These are phyloP conservation scores for Babyrousa celebensis DNA, from an alignment of 2,797 vertebrate genomes.

Conservation along the genomic window DNA sequence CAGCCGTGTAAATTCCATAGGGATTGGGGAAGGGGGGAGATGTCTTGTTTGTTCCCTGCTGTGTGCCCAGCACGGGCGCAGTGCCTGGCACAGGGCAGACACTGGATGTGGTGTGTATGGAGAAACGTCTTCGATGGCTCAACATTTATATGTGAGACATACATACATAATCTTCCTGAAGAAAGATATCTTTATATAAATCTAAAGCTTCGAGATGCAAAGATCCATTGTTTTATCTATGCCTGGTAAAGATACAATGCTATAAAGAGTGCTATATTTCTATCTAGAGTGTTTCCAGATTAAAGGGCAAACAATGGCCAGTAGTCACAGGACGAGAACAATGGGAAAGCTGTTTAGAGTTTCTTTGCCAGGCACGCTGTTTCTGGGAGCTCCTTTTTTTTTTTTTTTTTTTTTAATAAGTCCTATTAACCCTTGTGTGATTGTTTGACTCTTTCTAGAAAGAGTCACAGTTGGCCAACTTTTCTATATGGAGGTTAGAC, in stretches of 20 bases:
- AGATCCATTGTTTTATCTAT: conserved; percentile 75
- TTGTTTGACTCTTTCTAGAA: conserved; percentile 30
- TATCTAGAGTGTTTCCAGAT: conserved; percentile 79
- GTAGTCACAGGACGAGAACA: conserved; percentile 83
- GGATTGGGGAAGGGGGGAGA: background rate
- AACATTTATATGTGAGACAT: conserved; percentile 31
- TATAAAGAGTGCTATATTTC: conserved; percentile 79
- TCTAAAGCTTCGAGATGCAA: conserved; percentile 52
- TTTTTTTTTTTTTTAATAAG: background rate
- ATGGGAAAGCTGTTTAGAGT: conserved; percentile 81
- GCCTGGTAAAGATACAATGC: conserved; percentile 73
- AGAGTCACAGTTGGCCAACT: background rate
- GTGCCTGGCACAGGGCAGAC: conserved; percentile 79
- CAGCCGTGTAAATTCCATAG: background rate
- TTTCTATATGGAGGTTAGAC: background rate
- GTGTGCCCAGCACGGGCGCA: background rate
- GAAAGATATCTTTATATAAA: conserved; percentile 79
- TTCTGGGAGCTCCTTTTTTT: conserved; percentile 72
- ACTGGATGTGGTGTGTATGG: background rate
- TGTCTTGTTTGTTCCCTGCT: background rate
- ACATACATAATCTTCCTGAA: conserved; percentile 44
- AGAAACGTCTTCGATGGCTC: background rate
- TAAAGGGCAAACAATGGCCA: conserved; percentile 84
- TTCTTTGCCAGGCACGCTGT: conserved; percentile 69
- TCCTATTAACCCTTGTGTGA: conserved; percentile 76